A percentile compares a stretch with the other conserved stretches of the same genome.
These are phyloP conservation scores for Pseudoips prasinana DNA, from an alignment of 2,888 invertebrate genomes.

Conservation along the genomic window DNA sequence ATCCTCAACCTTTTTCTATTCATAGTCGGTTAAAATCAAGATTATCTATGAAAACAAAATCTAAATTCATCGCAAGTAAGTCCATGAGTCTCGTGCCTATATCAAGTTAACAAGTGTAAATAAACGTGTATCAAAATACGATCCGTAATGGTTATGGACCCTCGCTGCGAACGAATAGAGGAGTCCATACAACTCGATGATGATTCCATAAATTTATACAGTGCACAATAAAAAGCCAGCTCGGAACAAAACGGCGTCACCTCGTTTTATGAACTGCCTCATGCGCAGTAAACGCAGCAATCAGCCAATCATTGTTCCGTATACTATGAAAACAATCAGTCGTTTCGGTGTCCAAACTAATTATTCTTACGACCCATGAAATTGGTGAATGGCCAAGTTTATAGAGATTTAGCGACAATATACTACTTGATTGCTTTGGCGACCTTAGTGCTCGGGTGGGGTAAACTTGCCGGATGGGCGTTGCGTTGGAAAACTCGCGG, in stretches of 20 bases:
- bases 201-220: slow-evolving; percentile 81
- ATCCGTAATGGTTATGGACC: slow-evolving; percentile 76
- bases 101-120: slow-evolving; percentile 58
- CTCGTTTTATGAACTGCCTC: slow-evolving; percentile 64
- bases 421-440: slow-evolving; percentile 36
- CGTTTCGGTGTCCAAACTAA: slow-evolving; percentile 33
- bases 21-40: too few species aligned
- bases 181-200: slow-evolving; percentile 78
- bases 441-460: too few species aligned
- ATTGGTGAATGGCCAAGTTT: slow-evolving; percentile 55
- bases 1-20: too few species aligned
- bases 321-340: slow-evolving; percentile 47
- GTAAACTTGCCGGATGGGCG: too few species aligned
- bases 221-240: slow-evolving; percentile 75
- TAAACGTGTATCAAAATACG: slow-evolving; percentile 72
- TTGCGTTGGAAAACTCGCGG: too few species aligned
- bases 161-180: slow-evolving; percentile 64
- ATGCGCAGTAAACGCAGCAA: slow-evolving; percentile 43
- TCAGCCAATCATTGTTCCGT: slow-evolving; percentile 56
- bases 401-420: slow-evolving; percentile 52
- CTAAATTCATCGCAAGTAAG: too few species aligned
- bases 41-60: too few species aligned
- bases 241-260: slow-evolving; percentile 75
- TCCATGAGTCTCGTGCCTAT: too few species aligned
- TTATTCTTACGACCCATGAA: slow-evolving; percentile 51